A percentile compares a stretch with the other conserved stretches of the same genome.
Evolutionary conservation across 2,888 invertebrate genomes (phyloP).

Genomic region (Melinopterus prodromus): DNA sequence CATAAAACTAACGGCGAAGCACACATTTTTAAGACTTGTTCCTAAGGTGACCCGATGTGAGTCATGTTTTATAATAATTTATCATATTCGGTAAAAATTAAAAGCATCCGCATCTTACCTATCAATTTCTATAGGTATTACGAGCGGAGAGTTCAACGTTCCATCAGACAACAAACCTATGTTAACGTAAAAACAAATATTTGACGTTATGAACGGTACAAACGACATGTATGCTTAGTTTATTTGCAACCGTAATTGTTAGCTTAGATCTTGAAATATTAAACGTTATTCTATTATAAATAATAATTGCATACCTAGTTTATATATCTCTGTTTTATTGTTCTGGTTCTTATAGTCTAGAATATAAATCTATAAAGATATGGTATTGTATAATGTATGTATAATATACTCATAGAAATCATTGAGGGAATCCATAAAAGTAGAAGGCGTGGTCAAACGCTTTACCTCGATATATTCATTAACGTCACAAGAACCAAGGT

Average conservation of each 20-base stretch:
- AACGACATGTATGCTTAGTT: not conserved
- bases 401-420: not conserved
- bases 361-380: no score
- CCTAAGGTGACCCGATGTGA: not conserved
- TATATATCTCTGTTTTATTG: no score
- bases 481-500: not conserved
- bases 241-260: not conserved
- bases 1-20: not conserved
- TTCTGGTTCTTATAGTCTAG: no score
- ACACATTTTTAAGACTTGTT: not conserved
- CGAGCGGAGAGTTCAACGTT: not conserved
- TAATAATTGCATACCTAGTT: no score
- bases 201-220: not conserved
- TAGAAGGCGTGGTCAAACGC: not conserved
- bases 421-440: not conserved
- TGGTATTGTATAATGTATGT: no score
- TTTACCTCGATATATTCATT: not conserved
- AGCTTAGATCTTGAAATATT: not conserved
- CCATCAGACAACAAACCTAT: not conserved
- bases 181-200: not conserved
- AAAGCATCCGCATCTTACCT: not conserved
- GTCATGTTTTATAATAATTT: not conserved
- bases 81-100: not conserved
- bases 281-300: not conserved
- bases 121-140: not conserved